Base-by-base conservation (phyloP, 2,888 invertebrate genomes). In the Conchocele bisecta region DNA sequence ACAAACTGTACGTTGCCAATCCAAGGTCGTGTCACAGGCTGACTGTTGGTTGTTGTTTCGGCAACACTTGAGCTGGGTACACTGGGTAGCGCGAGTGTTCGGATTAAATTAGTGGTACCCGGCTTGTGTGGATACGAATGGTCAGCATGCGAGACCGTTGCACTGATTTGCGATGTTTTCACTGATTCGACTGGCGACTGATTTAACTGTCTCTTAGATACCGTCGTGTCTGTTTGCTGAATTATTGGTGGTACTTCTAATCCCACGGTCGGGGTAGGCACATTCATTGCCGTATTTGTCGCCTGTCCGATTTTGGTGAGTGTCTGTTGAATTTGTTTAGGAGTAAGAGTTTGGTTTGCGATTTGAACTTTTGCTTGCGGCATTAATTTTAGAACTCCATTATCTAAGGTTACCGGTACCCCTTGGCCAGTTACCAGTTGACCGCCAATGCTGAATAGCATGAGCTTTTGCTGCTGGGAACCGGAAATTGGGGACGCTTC, bases 341-440 rank as follows among this genome's bases (percentile, higher is more conserved):
- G 70, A 13, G 75, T 81, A 15, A 83, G 60, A 2, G 75, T 79
- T 63, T 84, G 79, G 39, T 80, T 81, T 28, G 79, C 79, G 13
- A 82, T 71, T 60, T 82, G 78, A 20, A 82, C 63, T 39, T 82
- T 79, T 33, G 77, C 79, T 37, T 83, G 75, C 24, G 81, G 81
- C 64, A 82, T 75, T 31, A 82, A 57, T 73, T 84, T 85, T 20
- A 84, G 54, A 9, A 85, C 81, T 24, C 86, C 86, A 67, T 85
- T 80, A 53, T 82, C 80, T 1, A 85, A 75, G 13, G 85, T 84
- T 28, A 88, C 85, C 35, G 87, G 87, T 9, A 88, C 79, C 26
- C 86, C 87, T 60, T 84, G 84, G 1, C 85, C 79, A n/a, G 86
- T 87, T 35, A 87, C 82, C 53, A 88, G 70, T 78, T 88, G 86